These are phyloP conservation scores for Masticophis lateralis DNA, from an alignment of 2,797 vertebrate species.

Conservation along the genomic window DNA sequence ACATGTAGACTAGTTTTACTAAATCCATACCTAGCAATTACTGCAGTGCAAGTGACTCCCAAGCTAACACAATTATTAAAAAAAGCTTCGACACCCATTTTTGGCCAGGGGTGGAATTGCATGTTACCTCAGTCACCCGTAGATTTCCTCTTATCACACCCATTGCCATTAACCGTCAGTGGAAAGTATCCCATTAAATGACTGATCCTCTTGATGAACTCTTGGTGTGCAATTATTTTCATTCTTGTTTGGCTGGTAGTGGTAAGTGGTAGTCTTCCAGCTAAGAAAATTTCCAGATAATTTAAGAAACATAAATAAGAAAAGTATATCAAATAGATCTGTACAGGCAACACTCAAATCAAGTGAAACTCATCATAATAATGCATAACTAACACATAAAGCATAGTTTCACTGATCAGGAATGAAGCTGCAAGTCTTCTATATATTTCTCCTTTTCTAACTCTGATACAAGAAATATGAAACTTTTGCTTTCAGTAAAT, in stretches of 20 bases:
- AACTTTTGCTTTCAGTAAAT: not conserved
- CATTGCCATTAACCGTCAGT: rapidly evolving
- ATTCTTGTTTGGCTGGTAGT: not conserved
- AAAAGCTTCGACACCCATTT: constrained; percentile 27
- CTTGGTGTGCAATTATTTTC: not conserved
- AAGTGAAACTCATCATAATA: not conserved
- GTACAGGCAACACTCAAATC: not conserved
- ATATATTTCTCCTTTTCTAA: not conserved
- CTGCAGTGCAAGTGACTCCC: constrained; percentile 16
- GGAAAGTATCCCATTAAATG: not conserved
- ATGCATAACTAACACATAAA: not conserved
- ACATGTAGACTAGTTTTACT: not conserved
- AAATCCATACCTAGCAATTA: constrained; percentile 13
- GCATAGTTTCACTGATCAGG: not conserved
- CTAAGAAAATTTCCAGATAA: not conserved
- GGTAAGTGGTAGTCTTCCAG: not conserved
- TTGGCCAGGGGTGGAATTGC: constrained; percentile 47
- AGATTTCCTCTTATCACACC: not conserved
- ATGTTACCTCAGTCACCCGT: not conserved
- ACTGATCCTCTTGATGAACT: not conserved
- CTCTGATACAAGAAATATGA: not conserved
- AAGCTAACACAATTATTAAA: constrained; percentile 29
- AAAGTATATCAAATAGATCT: not conserved
- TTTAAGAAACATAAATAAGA: not conserved
- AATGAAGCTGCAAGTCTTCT: not conserved